A percentile compares a stretch with the other conserved stretches of the same genome.
Conservation (phyloP, 2,113 vertebrate genomes). For the Sarotherodon lohbergeri region DNA sequence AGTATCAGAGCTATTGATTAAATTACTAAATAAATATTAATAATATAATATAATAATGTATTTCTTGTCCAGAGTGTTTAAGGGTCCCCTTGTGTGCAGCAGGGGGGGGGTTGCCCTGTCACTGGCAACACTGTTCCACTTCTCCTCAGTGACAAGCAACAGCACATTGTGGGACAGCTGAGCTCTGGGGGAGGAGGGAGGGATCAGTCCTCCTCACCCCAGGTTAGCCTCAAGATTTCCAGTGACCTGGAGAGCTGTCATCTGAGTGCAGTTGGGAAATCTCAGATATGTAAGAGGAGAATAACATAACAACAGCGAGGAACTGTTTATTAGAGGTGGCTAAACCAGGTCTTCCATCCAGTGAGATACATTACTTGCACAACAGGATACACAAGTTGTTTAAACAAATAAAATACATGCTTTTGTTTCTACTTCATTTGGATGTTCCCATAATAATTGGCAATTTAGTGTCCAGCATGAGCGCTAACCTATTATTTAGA, state of each 20-base stretch:
- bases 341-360: not conserved
- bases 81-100: not conserved
- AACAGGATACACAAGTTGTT: not conserved
- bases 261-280: conserved; percentile 40
- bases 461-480: not conserved
- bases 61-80: not conserved
- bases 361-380: not conserved
- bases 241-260: conserved; percentile 44
- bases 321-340: conserved; percentile 4
- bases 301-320: conserved; percentile 22
- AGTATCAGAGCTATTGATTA: not conserved
- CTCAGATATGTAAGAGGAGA: conserved; percentile 50
- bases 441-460: not conserved
- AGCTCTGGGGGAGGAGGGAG: conserved; percentile 13
- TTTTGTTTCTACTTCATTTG: not conserved
- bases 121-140: conserved; percentile 54
- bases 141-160: conserved; percentile 80
- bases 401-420: not conserved
- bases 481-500: not conserved
- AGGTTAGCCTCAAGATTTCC: conserved; percentile 57
- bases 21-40: not conserved
- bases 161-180: conserved; percentile 95
- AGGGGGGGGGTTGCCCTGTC: conserved; percentile 11
- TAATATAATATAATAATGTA: not conserved
- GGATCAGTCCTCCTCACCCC: conserved; percentile 32